Evolutionary conservation across 2,888 invertebrate genomes (phyloP), one percentile per base, ranked within the genome.

Genomic region (Drosophila quinaria): DNA sequence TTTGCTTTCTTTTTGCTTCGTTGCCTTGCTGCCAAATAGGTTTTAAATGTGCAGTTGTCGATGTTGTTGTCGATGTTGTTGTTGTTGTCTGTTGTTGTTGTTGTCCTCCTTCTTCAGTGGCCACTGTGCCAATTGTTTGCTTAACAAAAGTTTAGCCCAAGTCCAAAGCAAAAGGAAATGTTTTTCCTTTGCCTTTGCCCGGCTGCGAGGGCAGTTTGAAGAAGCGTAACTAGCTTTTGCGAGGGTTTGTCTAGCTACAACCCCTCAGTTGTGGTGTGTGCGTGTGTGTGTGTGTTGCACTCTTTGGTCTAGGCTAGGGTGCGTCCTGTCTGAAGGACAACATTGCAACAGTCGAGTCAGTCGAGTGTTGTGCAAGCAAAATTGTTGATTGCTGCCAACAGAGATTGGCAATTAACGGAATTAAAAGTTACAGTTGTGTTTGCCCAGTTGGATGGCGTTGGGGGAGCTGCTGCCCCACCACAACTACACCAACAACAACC

Each of bases 321-420:
- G 66, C 55, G 69, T 77, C 63, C 83, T 63, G 86, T 81, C 84
- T 81, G 77, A 77, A 86, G 86, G 87, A 87, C 84, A 81, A 80
- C 89, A 78, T 86, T 89, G 82, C 87, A 84, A 87, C 81, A 77
- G 88, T 90, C 78, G 86, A 90, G 89, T 42, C 19, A 75, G 85
- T 89, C 80, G 88, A 90, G 90, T 90, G 90, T 89, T 90, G 86
- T 88, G 90, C 89, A 90, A 90, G 89, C 90, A 89, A 82, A 90
- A 89, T 88, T 88, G 90, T 88, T 88, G 90, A 90, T 90, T 90
- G 90, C 90, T 87, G 80, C 88, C 89, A 88, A 90, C 90, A 90
- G 90, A 90, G 90, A 88, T 91, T 92, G 91, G 92, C 92, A 92
- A 92, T 92, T 92, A 92, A 91, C 88, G 86, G 90, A 91, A 92